Percentiles rank a stretch among this genome's conserved stretches.
phyloP scores from a whole-genome alignment of 2,797 vertebrate species.

The Steatocranus sp. region DNA sequence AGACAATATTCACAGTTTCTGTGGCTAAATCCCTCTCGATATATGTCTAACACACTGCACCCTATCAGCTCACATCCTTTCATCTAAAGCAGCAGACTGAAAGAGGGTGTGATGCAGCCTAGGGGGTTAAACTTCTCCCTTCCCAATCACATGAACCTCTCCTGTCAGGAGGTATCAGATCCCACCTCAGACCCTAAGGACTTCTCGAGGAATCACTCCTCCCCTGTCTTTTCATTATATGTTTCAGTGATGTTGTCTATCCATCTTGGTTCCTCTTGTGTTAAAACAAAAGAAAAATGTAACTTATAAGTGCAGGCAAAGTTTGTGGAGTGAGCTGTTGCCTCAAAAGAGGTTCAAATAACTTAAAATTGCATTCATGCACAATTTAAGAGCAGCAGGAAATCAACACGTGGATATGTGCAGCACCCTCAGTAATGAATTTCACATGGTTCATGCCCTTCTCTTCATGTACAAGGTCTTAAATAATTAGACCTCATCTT shows the following conservation, averaged over 20 bases:
- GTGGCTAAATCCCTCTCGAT: constrained; percentile 1
- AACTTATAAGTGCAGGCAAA: background rate
- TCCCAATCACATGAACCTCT: constrained; percentile 66
- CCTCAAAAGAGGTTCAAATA: background rate
- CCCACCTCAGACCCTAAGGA: constrained; percentile 26
- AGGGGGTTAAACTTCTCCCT: constrained; percentile 56
- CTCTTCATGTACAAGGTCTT: background rate
- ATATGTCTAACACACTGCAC: constrained; percentile 25
- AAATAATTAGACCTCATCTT: background rate
- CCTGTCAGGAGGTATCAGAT: constrained; percentile 64
- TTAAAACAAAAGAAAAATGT: background rate
- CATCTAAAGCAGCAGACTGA: constrained; percentile 61
- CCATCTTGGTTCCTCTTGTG: background rate
- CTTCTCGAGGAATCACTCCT: background rate
- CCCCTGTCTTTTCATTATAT: constrained; percentile 13
- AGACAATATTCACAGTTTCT: constrained; percentile 17
- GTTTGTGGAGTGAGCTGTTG: background rate
- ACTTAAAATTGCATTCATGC: background rate
- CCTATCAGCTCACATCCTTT: constrained; percentile 55
- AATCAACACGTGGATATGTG: background rate
- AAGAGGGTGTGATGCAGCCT: constrained; percentile 56
- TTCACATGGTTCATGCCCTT: background rate
- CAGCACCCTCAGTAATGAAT: background rate
- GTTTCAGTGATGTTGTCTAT: background rate
- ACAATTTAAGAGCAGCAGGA: background rate